A percentile compares a stretch with the other conserved stretches of the same genome.
These are phyloP conservation scores for Gavia stellata DNA, from an alignment of 2,113 vertebrate genomes.

Conservation along the genomic window DNA sequence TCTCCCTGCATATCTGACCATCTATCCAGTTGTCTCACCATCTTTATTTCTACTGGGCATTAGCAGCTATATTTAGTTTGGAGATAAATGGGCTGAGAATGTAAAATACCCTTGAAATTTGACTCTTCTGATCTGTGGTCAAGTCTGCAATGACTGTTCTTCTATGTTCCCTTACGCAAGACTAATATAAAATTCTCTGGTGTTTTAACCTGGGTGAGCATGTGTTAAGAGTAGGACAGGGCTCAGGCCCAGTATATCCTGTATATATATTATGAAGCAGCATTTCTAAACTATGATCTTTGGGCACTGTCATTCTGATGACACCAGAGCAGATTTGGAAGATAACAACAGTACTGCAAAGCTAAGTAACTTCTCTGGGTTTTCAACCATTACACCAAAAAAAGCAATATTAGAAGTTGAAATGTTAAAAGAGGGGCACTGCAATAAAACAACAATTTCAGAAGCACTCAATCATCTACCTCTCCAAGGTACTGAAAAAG, in stretches of 20 bases:
- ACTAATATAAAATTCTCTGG: not conserved
- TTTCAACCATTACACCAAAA: not conserved
- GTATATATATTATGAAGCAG: not conserved
- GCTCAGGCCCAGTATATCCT: not conserved
- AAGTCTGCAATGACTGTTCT: not conserved
- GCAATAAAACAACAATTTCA: not conserved
- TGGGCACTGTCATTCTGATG: not conserved
- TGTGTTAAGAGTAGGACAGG: not conserved
- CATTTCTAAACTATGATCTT: not conserved
- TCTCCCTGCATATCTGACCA: not conserved
- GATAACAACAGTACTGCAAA: not conserved
- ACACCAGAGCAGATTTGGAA: not conserved
- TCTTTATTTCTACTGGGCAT: not conserved
- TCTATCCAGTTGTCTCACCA: not conserved
- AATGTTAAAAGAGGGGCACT: not conserved
- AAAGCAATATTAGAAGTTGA: not conserved
- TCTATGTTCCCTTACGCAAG: not conserved
- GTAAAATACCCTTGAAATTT: not conserved
- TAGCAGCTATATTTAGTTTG: not conserved
- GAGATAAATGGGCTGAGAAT: not conserved
- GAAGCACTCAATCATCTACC: not conserved
- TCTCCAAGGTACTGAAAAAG: not conserved
- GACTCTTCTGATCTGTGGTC: not conserved
- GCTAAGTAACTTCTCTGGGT: not conserved
- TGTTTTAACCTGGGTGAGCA: not conserved